Base-by-base conservation (phyloP, 2,113 vertebrate species). In the Butorides virescens region DNA sequence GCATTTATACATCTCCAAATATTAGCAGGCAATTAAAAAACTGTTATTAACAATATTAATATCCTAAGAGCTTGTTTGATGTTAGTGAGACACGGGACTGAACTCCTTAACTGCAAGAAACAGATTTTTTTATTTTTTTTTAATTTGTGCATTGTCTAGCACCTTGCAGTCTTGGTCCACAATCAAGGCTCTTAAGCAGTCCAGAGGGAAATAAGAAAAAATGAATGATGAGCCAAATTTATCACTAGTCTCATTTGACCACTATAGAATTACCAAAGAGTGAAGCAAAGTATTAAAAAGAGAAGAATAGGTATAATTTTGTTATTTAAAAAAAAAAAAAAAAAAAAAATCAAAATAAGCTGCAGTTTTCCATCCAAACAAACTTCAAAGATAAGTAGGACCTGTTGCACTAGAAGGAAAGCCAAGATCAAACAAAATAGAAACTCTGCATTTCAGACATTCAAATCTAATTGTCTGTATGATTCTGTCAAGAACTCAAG, bases 1-100 rank as follows among this genome's bases (percentile, higher is more conserved):
- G 26, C 73, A 82, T 92, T 92, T 89, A 79, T 46, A 92, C 7
- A 50, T 66, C 83, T 91, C 53, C 73, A 91, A 79, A 76, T 81
- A 93, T 61, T 79, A 96, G 58, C 32, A 81, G 39, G 70, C 77
- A 95, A 90, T 93, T 95, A 65, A 86, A 93, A 92, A 94, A 36
- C 36, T 86, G n/a, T 90, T 95, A 88, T 88, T 88, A 89, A 55
- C 65, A 87, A 68, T 49, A 93, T 62, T 87, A 92, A 81, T 73
- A 87, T 72, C 42, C 39, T 76, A 82, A 75, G 29, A 92, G 36
- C 15, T 89, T 68, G 26, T 63, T 80, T 88, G 79, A 90, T 91
- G 16, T 0, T 0, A 88, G 23, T 13, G 47, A 96, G 79, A 94
- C 68, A 55, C 0, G 0, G 18, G 30, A n/a, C 10, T 71, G 72